Evolutionary conservation across 2,888 invertebrate genomes (phyloP), one percentile per base, ranked within the genome.

Genomic region (Pammene aurita): DNA sequence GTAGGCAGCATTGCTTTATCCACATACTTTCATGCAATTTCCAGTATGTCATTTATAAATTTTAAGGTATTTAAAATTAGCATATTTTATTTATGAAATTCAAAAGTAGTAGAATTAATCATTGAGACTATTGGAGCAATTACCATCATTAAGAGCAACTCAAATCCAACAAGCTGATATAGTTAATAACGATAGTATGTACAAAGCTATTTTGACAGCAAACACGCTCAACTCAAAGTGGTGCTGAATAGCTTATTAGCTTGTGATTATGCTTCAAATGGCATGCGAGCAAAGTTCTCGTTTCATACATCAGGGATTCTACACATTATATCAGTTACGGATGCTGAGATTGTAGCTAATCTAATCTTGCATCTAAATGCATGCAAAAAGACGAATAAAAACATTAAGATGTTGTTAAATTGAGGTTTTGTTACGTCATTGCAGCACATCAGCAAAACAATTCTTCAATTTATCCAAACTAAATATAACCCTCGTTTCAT

Each of bases 181-280:
- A 67, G 48, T 34, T 66, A 44, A 18, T 41, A 48, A 14, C 54
- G 18, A 48, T 50, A 61, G 26, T 61, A 55, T 55, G 46, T 48
- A 16, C 67, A 48, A 16, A 16, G 67, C 61, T 13, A 62, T 55
- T 67, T 54, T n/a, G 44, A 26, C 41, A 13, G 5, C 41, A 67
- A 38, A 55, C 41, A 55, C 6, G 62, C n/a, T n/a, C n/a, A n/a
- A n/a, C 48, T 55, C 54, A 67, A 61, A 61, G 62, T 55, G 48
- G 46, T 44, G 41, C 26, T 41, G 56, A 61, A 62, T 54, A 62
- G 55, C 38, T 56, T 26, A 48, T 67, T 67, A 61, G 54, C 46
- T 9, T 42, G 55, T 38, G 11, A 55, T 26, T 50, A 34, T 48
- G 48, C 38, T 5, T 38, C 18, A 18, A 41, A 62, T 50, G 41